A percentile compares a stretch with the other conserved stretches of the same genome.
Conservation (phyloP, 2,113 vertebrate species). For the Chaenogobius annularis region DNA sequence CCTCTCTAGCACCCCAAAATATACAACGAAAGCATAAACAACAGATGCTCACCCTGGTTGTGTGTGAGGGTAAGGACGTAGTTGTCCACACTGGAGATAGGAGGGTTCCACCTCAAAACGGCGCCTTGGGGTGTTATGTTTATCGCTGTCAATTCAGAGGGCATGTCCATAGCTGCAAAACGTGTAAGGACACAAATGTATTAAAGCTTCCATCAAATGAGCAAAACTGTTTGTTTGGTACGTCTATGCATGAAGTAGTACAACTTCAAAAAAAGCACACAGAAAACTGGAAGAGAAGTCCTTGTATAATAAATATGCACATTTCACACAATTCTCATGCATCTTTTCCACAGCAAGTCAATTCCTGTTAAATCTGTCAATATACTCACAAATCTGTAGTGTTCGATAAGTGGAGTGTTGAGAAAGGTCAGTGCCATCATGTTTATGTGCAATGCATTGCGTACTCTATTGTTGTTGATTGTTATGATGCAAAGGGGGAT, state of each 20-base stretch:
- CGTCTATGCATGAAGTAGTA: not conserved
- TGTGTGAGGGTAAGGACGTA: conserved; percentile 87
- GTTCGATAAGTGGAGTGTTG: not conserved
- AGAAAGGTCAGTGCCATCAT: not conserved
- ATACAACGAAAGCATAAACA: not conserved
- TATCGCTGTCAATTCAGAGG: conserved; percentile 82
- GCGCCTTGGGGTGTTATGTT: conserved; percentile 90
- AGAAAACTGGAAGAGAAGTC: not conserved
- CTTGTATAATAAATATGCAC: not conserved
- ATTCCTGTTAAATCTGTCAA: not conserved
- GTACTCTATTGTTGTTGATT: not conserved
- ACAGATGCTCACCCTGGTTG: conserved; percentile 75
- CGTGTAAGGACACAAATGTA: not conserved
- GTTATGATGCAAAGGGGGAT: not conserved
- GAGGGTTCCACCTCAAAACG: conserved; percentile 87
- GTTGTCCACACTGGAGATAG: conserved; percentile 85
- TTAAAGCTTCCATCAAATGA: not conserved
- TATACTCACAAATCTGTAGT: not conserved
- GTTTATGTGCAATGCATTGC: not conserved
- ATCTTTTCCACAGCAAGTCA: not conserved
- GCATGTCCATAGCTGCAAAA: conserved; percentile 89
- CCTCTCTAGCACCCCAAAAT: not conserved
- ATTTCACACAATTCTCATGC: not conserved
- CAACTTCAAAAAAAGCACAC: not conserved
- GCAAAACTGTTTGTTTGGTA: not conserved